These are phyloP conservation scores for Parus major DNA, from an alignment of 2,113 vertebrate genomes.

Conservation along the genomic window DNA sequence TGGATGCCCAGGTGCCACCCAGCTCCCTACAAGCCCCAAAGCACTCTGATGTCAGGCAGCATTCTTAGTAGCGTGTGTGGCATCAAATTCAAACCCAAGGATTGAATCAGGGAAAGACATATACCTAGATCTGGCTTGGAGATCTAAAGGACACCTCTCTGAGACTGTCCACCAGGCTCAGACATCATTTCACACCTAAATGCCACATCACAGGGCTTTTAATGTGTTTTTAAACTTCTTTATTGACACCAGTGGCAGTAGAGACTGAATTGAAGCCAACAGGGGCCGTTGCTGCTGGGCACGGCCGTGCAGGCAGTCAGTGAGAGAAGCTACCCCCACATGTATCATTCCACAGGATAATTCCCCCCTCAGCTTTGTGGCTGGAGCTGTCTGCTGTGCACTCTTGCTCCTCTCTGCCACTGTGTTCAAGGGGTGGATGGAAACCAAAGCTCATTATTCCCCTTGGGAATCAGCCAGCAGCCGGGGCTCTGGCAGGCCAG, in stretches of 20 bases:
- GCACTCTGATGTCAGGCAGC: fast-evolving
- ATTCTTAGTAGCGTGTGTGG: fast-evolving
- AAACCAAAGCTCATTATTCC: neutral
- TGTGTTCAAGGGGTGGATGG: fast-evolving
- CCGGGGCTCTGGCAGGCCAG: neutral
- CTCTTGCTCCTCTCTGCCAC: neutral
- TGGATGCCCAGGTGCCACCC: neutral
- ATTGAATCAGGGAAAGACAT: neutral
- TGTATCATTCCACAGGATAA: neutral
- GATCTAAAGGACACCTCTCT: neutral
- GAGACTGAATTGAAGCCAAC: neutral
- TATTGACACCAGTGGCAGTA: fast-evolving
- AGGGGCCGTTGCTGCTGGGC: fast-evolving
- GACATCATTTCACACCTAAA: neutral
- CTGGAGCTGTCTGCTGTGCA: fast-evolving
- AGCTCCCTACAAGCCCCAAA: neutral
- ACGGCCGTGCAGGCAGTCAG: fast-evolving
- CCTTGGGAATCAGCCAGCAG: conserved; percentile 14
- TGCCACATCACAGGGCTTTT: neutral
- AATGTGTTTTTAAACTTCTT: neutral
- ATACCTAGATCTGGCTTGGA: fast-evolving
- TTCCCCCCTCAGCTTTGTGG: neutral
- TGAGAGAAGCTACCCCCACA: neutral
- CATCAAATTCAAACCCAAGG: neutral
- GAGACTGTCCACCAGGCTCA: neutral